These are phyloP conservation scores for Agonopterix subpropinquella DNA, from an alignment of 2,888 invertebrate genomes.

Conservation along the genomic window DNA sequence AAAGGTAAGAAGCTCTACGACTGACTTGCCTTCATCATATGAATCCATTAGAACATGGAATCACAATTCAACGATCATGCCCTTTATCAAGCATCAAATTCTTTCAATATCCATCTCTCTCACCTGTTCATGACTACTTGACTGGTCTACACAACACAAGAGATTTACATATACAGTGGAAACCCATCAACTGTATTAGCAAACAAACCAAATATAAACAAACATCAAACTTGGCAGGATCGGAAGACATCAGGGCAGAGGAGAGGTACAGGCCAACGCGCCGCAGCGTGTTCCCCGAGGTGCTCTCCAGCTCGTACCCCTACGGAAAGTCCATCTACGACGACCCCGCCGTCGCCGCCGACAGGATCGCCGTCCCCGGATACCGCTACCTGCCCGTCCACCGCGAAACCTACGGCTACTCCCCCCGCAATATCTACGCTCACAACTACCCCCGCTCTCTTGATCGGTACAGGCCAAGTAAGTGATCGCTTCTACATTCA, in stretches of 20 bases:
- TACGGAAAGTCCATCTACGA: slow-evolving; percentile 92
- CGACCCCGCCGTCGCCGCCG: slow-evolving; percentile 86
- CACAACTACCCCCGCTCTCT: slow-evolving; percentile 86
- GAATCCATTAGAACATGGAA: neutral
- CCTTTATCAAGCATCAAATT: no score
- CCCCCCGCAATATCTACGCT: slow-evolving; percentile 90
- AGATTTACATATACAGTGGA: no score
- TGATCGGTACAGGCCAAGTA: slow-evolving; percentile 90
- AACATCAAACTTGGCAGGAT: slow-evolving; percentile 74
- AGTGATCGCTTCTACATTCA: slow-evolving; percentile 58
- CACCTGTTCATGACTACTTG: no score
- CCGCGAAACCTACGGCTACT: slow-evolving; percentile 92
- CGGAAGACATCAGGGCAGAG: slow-evolving; percentile 93
- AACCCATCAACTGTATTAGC: no score
- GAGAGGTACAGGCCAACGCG: slow-evolving; percentile 84
- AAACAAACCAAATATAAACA: neutral
- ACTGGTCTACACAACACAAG: no score
- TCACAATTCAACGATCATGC: neutral
- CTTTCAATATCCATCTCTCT: no score
- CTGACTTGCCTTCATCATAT: neutral
- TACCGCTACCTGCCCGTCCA: slow-evolving; percentile 94
- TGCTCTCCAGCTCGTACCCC: slow-evolving; percentile 80
- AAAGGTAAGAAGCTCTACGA: slow-evolving; percentile 80
- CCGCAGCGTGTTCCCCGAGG: slow-evolving; percentile 86
- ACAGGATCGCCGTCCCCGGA: slow-evolving; percentile 90